These are phyloP conservation scores for Sterrhoptilus dennistouni DNA, from an alignment of 2,113 vertebrate genomes.

Conservation along the genomic window DNA sequence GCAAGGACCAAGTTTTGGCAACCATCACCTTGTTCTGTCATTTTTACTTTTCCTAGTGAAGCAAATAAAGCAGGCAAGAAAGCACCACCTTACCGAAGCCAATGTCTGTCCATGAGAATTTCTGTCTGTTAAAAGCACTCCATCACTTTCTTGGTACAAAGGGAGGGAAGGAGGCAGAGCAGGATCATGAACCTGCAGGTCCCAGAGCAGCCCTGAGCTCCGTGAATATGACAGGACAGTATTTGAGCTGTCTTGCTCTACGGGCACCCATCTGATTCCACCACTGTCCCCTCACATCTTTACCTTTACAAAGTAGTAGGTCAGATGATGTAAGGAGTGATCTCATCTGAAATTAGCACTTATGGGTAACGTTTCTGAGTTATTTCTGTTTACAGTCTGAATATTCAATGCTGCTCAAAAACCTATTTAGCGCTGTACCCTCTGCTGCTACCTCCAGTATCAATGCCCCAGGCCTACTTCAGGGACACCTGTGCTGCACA, in stretches of 20 bases:
- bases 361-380: background rate
- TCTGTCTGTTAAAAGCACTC: background rate
- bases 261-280: background rate
- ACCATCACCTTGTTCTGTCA: background rate
- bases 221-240: background rate
- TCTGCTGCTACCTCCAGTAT: background rate
- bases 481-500: background rate
- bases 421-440: background rate
- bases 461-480: background rate
- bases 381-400: background rate
- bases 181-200: accelerated
- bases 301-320: background rate
- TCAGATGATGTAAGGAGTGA: background rate
- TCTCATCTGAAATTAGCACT: background rate
- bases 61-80: background rate
- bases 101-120: background rate
- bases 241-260: background rate
- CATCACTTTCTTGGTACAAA: background rate
- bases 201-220: background rate
- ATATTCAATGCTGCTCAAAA: background rate
- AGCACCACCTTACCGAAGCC: background rate
- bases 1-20: background rate
- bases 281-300: background rate
- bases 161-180: background rate
- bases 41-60: background rate